Base-by-base conservation (phyloP, 2,888 invertebrate genomes). In the Sinhomidia bicolor region DNA sequence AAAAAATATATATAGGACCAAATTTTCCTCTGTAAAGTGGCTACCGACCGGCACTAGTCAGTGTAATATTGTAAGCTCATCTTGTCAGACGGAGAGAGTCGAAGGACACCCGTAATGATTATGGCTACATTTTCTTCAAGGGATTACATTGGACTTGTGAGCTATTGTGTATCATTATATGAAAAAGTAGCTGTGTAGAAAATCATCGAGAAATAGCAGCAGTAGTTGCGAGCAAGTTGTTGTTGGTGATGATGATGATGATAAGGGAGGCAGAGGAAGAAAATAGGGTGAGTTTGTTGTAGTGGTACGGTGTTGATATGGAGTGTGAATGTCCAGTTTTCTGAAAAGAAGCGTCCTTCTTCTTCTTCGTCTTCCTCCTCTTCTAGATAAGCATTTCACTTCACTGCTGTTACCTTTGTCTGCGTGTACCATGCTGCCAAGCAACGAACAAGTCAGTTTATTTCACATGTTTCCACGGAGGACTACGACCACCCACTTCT, bases 81-180 rank as follows among this genome's bases (percentile, higher is more conserved):
- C 79, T 14, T 60, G 60, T 60, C 57, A 57, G 14, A 74, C 23
- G 12, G 65, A 12, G 44, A 41, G 36, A 6, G 76, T 17, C 0
- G 36, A 23, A 74, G 71, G 32, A 78, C 78, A 54, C 14, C n/a
- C n/a, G 47, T 79, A 60, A 79, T 60, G 57, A 60, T 79, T 57
- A 79, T 79, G 57, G 60, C 41, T 57, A 14, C 57, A 60, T 79
- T 60, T 60, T 79, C 60, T 79, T 57, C 12, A 14, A 41, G 41
- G 57, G 60, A 79, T 57, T 79, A 60, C 36, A 36, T 36, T 57
- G 26, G 51, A 74, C 71, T 44, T 26, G 23, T 74, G 71, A 74
- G 23, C 26, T 71, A 71, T 44, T 74, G 71, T 47, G 14, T 71
- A 71, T 71, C 44, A 29, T 29, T 9, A 29, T 36, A 12, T 62